Percentiles rank a stretch among this genome's conserved stretches.
Conservation (phyloP, 2,888 invertebrate species). For the Cinara cedri region DNA sequence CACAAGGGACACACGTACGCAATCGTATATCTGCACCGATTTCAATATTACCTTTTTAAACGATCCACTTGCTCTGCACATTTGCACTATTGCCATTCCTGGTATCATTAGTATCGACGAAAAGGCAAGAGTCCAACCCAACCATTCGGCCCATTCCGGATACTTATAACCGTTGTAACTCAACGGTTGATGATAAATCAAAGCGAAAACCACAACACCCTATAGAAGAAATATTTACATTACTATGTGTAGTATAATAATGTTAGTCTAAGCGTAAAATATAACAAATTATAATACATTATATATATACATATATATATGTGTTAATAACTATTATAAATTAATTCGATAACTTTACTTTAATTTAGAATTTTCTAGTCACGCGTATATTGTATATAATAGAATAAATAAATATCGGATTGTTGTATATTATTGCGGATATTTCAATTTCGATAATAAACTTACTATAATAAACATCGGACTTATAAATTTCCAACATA, state of each 20-base stretch:
- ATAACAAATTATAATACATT: no score
- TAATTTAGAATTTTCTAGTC: no score
- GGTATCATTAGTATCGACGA: constrained; percentile 79
- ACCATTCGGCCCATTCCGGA: constrained; percentile 74
- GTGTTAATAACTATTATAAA: no score
- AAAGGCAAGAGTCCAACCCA: constrained; percentile 76
- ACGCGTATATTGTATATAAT: no score
- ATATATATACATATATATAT: no score
- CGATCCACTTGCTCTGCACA: constrained; percentile 37
- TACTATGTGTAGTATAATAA: no score
- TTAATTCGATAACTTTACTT: no score
- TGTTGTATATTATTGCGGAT: no score
- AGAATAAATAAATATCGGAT: no score
- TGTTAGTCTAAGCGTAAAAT: no score
- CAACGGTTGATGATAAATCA: constrained; percentile 71
- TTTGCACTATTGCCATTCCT: constrained; percentile 22
- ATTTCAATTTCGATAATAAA: constrained; percentile 57
- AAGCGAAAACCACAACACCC: constrained; percentile 73
- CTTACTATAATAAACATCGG: constrained; percentile 80
- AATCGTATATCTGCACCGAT: no score
- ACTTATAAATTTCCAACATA: constrained; percentile 86
- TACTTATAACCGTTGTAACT: constrained; percentile 74
- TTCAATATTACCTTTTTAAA: constrained; percentile 45
- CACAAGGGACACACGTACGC: no score
- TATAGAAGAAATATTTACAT: background rate